Base-by-base conservation (phyloP, 2,888 invertebrate genomes). In the Napeogenes inachia region DNA sequence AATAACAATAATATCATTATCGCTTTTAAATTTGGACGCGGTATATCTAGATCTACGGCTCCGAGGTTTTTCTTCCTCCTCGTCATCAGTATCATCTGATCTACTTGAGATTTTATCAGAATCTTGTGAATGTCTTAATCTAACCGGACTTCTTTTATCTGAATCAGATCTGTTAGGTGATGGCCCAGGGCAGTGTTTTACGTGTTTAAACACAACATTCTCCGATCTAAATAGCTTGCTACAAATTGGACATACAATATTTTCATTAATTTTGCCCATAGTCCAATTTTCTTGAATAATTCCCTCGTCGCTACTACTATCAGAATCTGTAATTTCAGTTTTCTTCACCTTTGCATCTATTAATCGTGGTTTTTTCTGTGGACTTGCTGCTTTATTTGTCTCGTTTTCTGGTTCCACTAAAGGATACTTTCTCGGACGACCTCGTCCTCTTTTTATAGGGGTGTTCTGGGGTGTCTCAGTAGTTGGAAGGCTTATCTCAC, bases 231-330 rank as follows among this genome's bases (percentile, higher is more conserved):
- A 91, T 30, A 90, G 72, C 75, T 91, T 91, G 66, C 81, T 82
- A 65, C 91, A 91, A 65, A 91, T 91, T 10, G 91, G 91, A 66
- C 91, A 91, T 30, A 90, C 82, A 54, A 91, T 90, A 65, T 90
- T 89, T 71, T 91, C 90, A 72, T 91, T 89, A 54, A 91, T 91
- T 79, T 89, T 91, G n/a, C 91, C 91, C 89, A 89, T 89, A 2
- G 89, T 89, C 90, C 89, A 90, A 72, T 89, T 89, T 76, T 87
- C 89, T 74, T 79, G 81, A 5, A 88, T 74, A 8, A 84, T 77
- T 73, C 76, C 84, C 42, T 77, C 81, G 32, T 77, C 79, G 61
- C 73, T 78, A 59, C 73, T 76, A 4, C 75, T 73, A 21, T 80
- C 78, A 21, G 80, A 81, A 56, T 84, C 85, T 45, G 80, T 81